phyloP scores from a whole-genome alignment of 2,888 invertebrate species.

The Dicranocentrus wangi region DNA sequence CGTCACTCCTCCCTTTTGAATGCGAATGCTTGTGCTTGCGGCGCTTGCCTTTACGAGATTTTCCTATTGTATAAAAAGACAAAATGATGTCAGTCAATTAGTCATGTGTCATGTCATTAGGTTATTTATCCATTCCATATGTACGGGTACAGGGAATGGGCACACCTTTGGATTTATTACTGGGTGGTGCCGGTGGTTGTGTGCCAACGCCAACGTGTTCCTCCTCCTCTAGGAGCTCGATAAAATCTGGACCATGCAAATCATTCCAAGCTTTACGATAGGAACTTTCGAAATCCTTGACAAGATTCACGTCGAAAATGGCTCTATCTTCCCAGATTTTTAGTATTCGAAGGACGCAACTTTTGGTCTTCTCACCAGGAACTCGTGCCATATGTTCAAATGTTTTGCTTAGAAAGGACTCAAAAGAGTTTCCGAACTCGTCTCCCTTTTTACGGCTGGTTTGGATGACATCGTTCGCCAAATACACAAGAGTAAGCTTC shows the following conservation, averaged over 20 bases:
- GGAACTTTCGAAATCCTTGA: constrained; percentile 83
- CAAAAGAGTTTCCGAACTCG: constrained; percentile 93
- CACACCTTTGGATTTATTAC: constrained; percentile 31
- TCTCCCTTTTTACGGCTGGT: constrained; percentile 98
- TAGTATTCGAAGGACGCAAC: constrained; percentile 86
- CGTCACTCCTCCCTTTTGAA: constrained; percentile 27
- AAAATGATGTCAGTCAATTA: too few species aligned
- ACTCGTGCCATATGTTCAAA: constrained; percentile 86
- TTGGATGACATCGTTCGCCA: constrained; percentile 99
- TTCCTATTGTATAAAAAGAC: too few species aligned
- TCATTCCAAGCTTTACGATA: constrained; percentile 71
- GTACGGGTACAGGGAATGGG: too few species aligned
- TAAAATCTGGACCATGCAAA: constrained; percentile 68
- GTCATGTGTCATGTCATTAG: too few species aligned
- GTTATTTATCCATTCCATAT: too few species aligned
- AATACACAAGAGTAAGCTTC: constrained; percentile 95
- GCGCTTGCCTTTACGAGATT: constrained; percentile 36
- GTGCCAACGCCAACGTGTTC: constrained; percentile 41
- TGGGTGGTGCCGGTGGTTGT: too few species aligned
- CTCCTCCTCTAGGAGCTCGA: constrained; percentile 55
- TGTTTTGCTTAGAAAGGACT: constrained; percentile 84
- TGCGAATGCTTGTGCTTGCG: constrained; percentile 54
- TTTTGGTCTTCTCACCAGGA: constrained; percentile 86
- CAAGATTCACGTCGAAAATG: constrained; percentile 77
- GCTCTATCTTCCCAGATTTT: constrained; percentile 94